A percentile compares a stretch with the other conserved stretches of the same genome.
phyloP scores from a whole-genome alignment of 2,888 invertebrate genomes.

The Nyleta sp. region DNA sequence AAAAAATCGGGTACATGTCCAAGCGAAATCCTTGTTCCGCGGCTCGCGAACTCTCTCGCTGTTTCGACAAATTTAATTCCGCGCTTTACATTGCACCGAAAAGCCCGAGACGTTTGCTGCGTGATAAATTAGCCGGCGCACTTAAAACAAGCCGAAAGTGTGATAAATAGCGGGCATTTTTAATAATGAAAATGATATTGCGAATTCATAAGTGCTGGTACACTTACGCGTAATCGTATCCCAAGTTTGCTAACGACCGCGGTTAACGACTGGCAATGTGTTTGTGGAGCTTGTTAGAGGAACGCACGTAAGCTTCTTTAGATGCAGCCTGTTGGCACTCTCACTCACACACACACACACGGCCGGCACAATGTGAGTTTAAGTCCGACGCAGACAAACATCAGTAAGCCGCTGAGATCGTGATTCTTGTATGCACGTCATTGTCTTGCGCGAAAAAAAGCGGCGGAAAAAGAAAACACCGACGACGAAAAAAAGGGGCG shows the following conservation, averaged over 20 bases:
- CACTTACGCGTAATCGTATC: constrained; percentile 29
- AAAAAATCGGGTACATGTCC: too few species aligned
- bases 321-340: constrained; percentile 54
- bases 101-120: too few species aligned
- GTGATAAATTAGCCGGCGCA: too few species aligned
- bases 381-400: constrained; percentile 43
- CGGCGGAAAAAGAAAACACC: background rate
- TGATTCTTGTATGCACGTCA: constrained; percentile 51
- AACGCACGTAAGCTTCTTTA: constrained; percentile 52
- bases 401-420: constrained; percentile 41
- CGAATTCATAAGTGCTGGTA: constrained; percentile 15
- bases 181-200: constrained; percentile 9
- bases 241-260: constrained; percentile 37
- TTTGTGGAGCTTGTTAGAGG: constrained; percentile 51
- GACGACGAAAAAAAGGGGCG: constrained; percentile 13
- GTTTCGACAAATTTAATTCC: too few species aligned
- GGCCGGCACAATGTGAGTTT: constrained; percentile 16
- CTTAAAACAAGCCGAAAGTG: too few species aligned
- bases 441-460: constrained; percentile 35
- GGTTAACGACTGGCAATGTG: constrained; percentile 38
- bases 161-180: background rate
- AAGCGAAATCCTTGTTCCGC: too few species aligned
- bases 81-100: too few species aligned
- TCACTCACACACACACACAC: constrained; percentile 24
- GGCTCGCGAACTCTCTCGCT: too few species aligned